phyloP scores from a whole-genome alignment of 2,888 invertebrate species.

The Achlya flavicornis region DNA sequence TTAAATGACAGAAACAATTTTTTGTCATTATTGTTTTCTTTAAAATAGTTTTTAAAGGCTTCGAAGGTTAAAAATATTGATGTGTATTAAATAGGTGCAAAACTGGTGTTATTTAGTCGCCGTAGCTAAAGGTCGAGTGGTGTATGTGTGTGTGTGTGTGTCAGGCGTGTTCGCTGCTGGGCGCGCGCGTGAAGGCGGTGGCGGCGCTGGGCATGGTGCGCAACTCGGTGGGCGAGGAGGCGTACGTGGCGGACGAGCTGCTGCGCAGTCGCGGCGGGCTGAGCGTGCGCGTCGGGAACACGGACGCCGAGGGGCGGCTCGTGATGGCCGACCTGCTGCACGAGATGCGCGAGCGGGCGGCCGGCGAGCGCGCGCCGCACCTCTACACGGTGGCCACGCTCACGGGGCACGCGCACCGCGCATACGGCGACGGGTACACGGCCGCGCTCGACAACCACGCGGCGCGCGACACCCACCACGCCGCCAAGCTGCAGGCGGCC shows the following conservation, averaged over 20 bases:
- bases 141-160: too few relatives aligned
- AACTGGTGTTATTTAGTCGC: too few relatives aligned
- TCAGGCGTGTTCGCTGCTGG: constrained; percentile 81
- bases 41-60: too few relatives aligned
- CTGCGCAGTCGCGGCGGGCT: constrained; percentile 91
- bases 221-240: constrained; percentile 94
- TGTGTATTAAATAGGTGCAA: too few relatives aligned
- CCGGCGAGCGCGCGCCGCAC: constrained; percentile 89
- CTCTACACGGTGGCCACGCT: constrained; percentile 95
- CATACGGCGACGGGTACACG: constrained; percentile 88
- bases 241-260: constrained; percentile 96
- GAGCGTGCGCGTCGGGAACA: constrained; percentile 95
- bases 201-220: constrained; percentile 93
- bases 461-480: constrained; percentile 81
- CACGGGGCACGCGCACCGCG: constrained; percentile 91
- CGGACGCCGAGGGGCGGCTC: constrained; percentile 98
- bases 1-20: too few relatives aligned
- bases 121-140: too few relatives aligned
- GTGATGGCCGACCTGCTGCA: constrained; percentile 95
- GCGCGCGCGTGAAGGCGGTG: constrained; percentile 90
- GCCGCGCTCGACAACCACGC: constrained; percentile 92
- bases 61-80: too few relatives aligned
- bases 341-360: constrained; percentile 88
- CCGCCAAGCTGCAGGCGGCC: constrained; percentile 83
- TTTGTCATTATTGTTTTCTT: too few relatives aligned